phyloP scores from a whole-genome alignment of 2,113 vertebrate genomes.

The Pandion haliaetus region DNA sequence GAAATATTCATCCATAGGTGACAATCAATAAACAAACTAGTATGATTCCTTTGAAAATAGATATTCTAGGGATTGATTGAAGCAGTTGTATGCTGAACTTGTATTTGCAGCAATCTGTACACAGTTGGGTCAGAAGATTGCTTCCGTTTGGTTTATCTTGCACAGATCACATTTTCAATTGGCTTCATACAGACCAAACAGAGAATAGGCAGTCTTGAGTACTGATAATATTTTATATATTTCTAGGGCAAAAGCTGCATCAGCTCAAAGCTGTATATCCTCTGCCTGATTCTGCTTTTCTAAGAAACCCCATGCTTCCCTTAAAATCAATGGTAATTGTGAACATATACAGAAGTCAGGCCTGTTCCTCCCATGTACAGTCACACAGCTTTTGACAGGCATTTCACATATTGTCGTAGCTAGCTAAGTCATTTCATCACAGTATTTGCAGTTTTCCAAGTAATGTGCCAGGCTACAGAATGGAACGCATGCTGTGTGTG shows the following conservation, averaged over 20 bases:
- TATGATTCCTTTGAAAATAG: background rate
- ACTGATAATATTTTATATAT: background rate
- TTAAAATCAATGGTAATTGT: background rate
- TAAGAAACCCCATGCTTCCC: background rate
- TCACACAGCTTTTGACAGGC: background rate
- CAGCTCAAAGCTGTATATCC: background rate
- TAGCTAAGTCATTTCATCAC: conserved; percentile 5
- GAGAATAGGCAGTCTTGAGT: background rate
- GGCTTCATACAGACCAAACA: background rate
- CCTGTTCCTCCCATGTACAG: background rate
- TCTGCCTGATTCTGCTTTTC: background rate
- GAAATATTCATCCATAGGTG: conserved; percentile 46
- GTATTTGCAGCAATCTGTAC: background rate
- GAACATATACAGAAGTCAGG: background rate
- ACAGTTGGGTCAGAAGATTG: background rate
- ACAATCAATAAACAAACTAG: conserved; percentile 34
- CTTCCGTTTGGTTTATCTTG: background rate
- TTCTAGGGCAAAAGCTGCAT: background rate
- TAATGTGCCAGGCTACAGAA: background rate
- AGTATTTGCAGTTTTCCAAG: background rate
- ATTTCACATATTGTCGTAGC: background rate
- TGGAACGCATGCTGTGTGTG: background rate
- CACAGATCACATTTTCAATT: background rate
- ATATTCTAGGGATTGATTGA: background rate
- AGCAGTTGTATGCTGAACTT: background rate